Conservation (phyloP, 2,888 invertebrate species). For the Automeris io region DNA sequence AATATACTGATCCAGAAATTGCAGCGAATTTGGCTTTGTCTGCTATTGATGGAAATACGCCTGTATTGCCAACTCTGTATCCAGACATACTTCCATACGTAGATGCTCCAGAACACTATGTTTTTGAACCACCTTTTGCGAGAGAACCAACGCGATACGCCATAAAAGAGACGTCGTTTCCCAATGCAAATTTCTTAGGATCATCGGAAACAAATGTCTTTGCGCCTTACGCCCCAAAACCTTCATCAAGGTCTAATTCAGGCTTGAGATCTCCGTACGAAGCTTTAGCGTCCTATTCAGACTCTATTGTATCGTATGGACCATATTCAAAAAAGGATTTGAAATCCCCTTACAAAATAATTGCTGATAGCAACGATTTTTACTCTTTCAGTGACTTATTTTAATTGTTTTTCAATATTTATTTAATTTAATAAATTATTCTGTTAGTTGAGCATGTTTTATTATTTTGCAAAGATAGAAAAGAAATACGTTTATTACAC, state of each 20-base stretch:
- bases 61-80: constrained; percentile 3
- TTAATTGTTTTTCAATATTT: constrained; percentile 6
- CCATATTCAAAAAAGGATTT: background rate
- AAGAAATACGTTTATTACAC: no score
- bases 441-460: background rate
- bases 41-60: background rate
- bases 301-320: background rate
- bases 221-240: background rate
- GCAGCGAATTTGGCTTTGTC: constrained; percentile 2
- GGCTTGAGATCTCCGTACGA: constrained; percentile 8
- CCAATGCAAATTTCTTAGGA: constrained; percentile 1
- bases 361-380: constrained; percentile 13
- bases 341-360: constrained; percentile 18
- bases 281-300: background rate
- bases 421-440: background rate
- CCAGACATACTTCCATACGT: background rate
- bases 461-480: no score
- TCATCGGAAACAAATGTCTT: background rate
- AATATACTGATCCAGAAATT: constrained; percentile 12
- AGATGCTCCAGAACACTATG: background rate
- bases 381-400: constrained; percentile 20
- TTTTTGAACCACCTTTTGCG: background rate
- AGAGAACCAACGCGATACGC: background rate
- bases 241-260: background rate
- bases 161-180: background rate